Evolutionary conservation across 2,797 vertebrate species (phyloP).

Genomic region (Astyanax mexicanus): DNA sequence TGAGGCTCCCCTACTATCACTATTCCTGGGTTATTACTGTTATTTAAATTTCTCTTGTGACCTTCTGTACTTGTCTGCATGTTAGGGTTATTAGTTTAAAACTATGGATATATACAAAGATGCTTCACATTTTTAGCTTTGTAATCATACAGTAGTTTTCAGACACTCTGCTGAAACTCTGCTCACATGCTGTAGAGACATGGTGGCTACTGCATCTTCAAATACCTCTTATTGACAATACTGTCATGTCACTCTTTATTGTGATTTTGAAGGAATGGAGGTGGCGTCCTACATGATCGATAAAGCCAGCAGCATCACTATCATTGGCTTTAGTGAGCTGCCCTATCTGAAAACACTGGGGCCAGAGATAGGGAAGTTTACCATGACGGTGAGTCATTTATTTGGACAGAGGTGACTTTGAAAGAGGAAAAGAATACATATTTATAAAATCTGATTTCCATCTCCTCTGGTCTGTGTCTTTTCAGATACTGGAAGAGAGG

Average conservation of each 20-base stretch:
- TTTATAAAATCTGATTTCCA: neutral
- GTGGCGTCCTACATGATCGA: slow-evolving; percentile 79
- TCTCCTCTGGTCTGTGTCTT: slow-evolving; percentile 16
- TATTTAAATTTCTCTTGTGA: too few relatives aligned
- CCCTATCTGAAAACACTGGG: slow-evolving; percentile 83
- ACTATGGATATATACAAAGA: too few relatives aligned
- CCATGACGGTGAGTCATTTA: slow-evolving; percentile 76
- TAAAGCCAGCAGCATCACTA: slow-evolving; percentile 77
- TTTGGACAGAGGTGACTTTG: neutral
- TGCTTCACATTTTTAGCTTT: neutral
- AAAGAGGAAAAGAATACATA: neutral
- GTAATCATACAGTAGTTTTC: neutral
- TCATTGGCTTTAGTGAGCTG: slow-evolving; percentile 81
- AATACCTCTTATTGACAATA: neutral
- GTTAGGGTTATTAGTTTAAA: too few relatives aligned
- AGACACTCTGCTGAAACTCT: neutral
- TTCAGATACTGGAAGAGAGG: slow-evolving; percentile 81
- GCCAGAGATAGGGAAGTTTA: slow-evolving; percentile 76
- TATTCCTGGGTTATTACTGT: too few relatives aligned
- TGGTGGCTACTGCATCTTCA: neutral
- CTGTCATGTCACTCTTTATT: neutral
- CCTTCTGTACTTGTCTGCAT: too few relatives aligned
- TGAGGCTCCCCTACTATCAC: too few relatives aligned
- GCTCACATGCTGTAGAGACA: neutral
- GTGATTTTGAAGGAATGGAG: slow-evolving; percentile 82